Conservation (phyloP, 2,888 invertebrate genomes). For the Apeira syringaria region DNA sequence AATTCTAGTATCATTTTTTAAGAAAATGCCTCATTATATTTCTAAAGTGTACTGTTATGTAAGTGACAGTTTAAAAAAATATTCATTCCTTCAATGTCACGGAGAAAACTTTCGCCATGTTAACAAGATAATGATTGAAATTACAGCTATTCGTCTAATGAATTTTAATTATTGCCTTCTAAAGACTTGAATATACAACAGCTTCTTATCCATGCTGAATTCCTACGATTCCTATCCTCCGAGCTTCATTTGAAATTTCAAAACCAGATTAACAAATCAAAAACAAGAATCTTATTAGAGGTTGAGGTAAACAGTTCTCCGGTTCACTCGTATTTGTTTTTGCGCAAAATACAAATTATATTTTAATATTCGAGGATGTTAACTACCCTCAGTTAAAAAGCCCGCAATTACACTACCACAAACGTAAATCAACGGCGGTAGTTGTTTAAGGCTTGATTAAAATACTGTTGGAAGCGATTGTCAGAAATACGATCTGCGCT, state of each 20-base stretch:
- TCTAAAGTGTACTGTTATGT: no score
- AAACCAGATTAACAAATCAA: constrained; percentile 29
- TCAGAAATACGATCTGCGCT: constrained; percentile 35
- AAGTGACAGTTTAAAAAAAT: no score
- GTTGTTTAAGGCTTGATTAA: constrained; percentile 48
- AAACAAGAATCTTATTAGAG: constrained; percentile 43
- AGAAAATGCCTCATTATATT: no score
- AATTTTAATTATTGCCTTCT: constrained; percentile 51
- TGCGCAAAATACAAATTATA: constrained; percentile 29
- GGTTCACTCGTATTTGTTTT: constrained; percentile 14
- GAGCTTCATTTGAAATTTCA: constrained; percentile 40
- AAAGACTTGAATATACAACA: constrained; percentile 42
- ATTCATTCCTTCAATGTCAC: constrained; percentile 8
- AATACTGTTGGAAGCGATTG: constrained; percentile 37
- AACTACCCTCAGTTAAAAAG: constrained; percentile 36
- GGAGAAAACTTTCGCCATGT: constrained; percentile 24
- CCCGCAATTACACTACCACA: constrained; percentile 41
- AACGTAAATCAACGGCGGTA: constrained; percentile 43
- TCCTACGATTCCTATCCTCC: constrained; percentile 41
- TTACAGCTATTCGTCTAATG: constrained; percentile 44
- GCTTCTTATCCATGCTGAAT: constrained; percentile 41
- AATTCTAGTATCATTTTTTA: no score
- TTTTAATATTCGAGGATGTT: constrained; percentile 39
- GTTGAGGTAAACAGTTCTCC: constrained; percentile 10
- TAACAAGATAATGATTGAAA: constrained; percentile 32